Evolutionary conservation across 2,797 vertebrate genomes (phyloP).

Genomic region (Sphenopsis melanotis): DNA sequence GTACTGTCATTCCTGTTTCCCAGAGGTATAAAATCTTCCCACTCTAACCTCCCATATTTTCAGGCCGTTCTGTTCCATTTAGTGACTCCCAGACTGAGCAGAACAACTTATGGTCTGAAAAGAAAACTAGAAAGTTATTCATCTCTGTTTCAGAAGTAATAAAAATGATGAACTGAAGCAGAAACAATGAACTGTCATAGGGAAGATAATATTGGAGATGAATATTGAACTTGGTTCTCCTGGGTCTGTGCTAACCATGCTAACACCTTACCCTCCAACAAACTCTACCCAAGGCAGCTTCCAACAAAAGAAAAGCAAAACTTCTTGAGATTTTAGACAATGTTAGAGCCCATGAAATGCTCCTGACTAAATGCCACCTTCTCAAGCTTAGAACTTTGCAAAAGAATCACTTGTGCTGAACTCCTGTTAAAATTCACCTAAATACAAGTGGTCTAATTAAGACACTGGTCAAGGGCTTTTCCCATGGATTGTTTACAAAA

Average conservation of each 20-base stretch:
- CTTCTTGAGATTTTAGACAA: not conserved
- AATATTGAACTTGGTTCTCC: not conserved
- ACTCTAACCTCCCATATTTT: not conserved
- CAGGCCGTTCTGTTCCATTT: not conserved
- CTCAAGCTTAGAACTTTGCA: not conserved
- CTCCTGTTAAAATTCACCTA: not conserved
- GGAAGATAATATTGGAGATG: not conserved
- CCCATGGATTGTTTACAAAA: not conserved
- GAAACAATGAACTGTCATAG: not conserved
- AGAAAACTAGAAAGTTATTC: not conserved
- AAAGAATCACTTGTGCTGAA: not conserved
- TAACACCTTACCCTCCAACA: not conserved
- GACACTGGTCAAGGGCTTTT: not conserved
- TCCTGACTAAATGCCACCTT: not conserved
- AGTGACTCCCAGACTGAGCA: not conserved
- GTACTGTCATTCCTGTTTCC: not conserved
- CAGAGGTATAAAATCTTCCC: not conserved
- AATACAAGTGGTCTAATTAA: not conserved
- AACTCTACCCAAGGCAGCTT: not conserved
- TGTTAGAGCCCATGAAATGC: not conserved
- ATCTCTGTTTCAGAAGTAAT: not conserved
- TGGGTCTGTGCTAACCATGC: not conserved
- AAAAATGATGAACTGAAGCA: slow-evolving; percentile 11
- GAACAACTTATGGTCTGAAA: not conserved
- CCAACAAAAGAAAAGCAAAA: not conserved